Base-by-base conservation (phyloP, 2,888 invertebrate genomes). In the Leptinotarsa rubiginosa region DNA sequence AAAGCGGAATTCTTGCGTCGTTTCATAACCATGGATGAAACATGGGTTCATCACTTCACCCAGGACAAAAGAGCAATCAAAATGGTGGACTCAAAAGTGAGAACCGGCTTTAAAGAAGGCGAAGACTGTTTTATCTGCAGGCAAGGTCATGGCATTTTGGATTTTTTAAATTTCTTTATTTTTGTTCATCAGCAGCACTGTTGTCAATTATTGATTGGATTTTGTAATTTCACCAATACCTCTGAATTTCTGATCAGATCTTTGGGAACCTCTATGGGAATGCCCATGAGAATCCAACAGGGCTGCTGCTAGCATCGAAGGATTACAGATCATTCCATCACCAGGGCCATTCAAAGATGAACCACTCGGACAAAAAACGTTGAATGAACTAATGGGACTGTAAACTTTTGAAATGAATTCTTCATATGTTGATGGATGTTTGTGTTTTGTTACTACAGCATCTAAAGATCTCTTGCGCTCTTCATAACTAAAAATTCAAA, bases 351-450 rank as follows among this genome's bases (percentile, higher is more conserved):
- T 82, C 4, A 78, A 77, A 1, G 81, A 77, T 47, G 85, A 75
- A 69, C 82, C 81, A 47, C 83, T 81, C 10, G 80, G 77, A 75
- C 84, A 85, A 77, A 86, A 91, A 1, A 90, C 89, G 82, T 89
- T 89, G 4, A 89, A 86, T n/a, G 89, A 89, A 74, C 91, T 90
- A 77, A 92, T 89, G 0, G 94, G 94, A 77, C 92, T 92, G 84
- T 92, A 94, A 72, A 94, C 92, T 82, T 92, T 91, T 16, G 93
- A 91, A 73, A 93, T 91, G 87, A 96, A 98, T 79, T 94, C 93
- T 89, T 98, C 98, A 89, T 96, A 98, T 70, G 97, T 97, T 78
- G 95, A 93, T 75, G 93, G 92, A 86, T 94, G 94, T 86, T 95
- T 95, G 89, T 97, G 96, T 82, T 95, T 93, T 75, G 92, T 91